Evolutionary conservation across 2,888 invertebrate species (phyloP), one percentile per base, ranked within the genome.

Genomic region (Apodemia hepburni): DNA sequence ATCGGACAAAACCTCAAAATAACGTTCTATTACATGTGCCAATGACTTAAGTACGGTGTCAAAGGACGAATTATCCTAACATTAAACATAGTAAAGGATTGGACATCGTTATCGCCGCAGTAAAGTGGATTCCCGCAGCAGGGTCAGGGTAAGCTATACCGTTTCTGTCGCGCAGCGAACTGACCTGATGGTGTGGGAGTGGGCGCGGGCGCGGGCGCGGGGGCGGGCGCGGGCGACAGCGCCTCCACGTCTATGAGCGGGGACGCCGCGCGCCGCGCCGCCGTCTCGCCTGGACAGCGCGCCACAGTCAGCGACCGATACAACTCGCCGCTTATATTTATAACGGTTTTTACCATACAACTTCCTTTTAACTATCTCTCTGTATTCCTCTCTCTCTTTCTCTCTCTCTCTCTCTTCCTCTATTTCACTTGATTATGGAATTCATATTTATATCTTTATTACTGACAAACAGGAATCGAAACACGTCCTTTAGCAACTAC

Each of bases 171-270:
- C 68, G 67, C 73, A 73, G 73, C 73, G 74, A 77, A 94, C 94
- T 94, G 93, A 94, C 94, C 94, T 94, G 92, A 90, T 75, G 72
- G 67, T 45, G n/a, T n/a, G 45, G 45, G 45, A 6, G 45, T n/a
- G 67, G 76, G 77, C 75, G 76, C 78, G 80, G 78, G 75, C 71
- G 79, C 72, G 80, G 78, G 77, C 90, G 92, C 92, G 77, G 92
- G 91, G 73, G 87, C 92, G 76, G 92, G 92, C 79, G 93, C 93
- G 71, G 93, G 51, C 51, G 51, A 93, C 72, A 94, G 92, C 75
- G 93, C 93, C 85, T 94, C 94, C 81, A 94, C 94, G 86, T 94
- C 94, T 79, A 94, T 93, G 85, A 94, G 92, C 77, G 94, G 94
- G 86, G 94, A 94, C 89, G 92, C 78, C 91, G 91, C 82, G 87